Evolutionary conservation across 1,140 invertebrate species (phyloP).

Genomic region (Saccostrea cuccullata): DNA sequence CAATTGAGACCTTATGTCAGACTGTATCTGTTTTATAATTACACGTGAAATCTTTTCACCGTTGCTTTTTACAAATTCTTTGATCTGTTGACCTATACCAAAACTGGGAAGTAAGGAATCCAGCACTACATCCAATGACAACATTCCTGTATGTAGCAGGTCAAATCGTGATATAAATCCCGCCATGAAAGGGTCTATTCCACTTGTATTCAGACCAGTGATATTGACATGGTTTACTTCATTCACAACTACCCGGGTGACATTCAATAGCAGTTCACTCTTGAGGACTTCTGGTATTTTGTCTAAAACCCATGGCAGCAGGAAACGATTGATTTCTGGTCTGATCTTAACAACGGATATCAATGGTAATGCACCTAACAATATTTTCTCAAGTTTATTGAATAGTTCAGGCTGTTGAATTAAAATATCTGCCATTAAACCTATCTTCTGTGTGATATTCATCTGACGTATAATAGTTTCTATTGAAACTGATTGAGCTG

Average conservation of each 20-base stretch:
- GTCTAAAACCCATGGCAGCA: slow-evolving; percentile 37
- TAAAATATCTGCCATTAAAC: slow-evolving; percentile 8
- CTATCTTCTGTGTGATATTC: not conserved
- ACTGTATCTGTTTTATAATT: not conserved
- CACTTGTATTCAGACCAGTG: not conserved
- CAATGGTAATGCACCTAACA: slow-evolving; percentile 23
- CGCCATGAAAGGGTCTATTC: not conserved
- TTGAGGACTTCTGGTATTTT: slow-evolving; percentile 24
- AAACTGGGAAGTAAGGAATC: not conserved
- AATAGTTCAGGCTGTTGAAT: not conserved
- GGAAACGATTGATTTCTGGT: slow-evolving; percentile 3
- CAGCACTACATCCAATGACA: not conserved
- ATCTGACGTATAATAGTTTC: not conserved
- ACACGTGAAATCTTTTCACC: not conserved
- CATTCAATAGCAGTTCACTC: not conserved
- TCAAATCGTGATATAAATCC: not conserved
- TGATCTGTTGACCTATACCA: not conserved
- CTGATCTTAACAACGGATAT: not conserved
- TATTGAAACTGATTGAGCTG: not conserved
- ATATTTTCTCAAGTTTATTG: slow-evolving; percentile 17
- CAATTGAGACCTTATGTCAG: not conserved
- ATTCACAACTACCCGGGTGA: not conserved
- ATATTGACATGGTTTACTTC: slow-evolving; percentile 43
- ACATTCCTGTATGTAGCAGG: not conserved
- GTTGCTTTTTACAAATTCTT: not conserved